Conservation (phyloP, 2,888 invertebrate genomes). For the Mythimna pallens region DNA sequence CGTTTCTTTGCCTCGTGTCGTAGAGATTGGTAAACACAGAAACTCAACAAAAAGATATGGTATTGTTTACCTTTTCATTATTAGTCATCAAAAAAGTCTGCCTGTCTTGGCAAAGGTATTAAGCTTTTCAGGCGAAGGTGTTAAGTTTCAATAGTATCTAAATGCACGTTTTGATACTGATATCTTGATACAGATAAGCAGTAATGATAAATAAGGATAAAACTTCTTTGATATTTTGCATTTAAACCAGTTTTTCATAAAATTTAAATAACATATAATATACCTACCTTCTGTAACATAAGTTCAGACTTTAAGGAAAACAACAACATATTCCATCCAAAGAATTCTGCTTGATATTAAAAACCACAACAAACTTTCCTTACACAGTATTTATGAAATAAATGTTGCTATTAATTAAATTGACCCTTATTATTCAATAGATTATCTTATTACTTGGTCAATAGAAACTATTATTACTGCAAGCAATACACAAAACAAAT, state of each 20-base stretch:
- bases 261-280: not conserved
- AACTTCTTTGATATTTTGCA: not conserved
- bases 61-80: slow-evolving; percentile 42
- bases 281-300: not conserved
- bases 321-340: not conserved
- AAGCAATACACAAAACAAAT: too few species aligned
- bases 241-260: not conserved
- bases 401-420: not conserved
- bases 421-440: not conserved
- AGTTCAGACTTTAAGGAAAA: not conserved
- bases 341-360: too few species aligned
- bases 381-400: not conserved
- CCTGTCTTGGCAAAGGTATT: not conserved
- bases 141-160: not conserved
- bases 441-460: not conserved
- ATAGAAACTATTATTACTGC: too few species aligned
- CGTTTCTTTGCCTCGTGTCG: slow-evolving; percentile 20
- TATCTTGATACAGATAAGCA: slow-evolving; percentile 1
- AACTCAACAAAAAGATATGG: slow-evolving; percentile 26
- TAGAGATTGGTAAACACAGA: slow-evolving; percentile 33
- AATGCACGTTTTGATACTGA: slow-evolving; percentile 1
- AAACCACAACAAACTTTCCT: not conserved
- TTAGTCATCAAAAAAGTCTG: slow-evolving; percentile 6
- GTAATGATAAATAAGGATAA: not conserved
- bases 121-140: not conserved